Evolutionary conservation across 2,888 invertebrate species (phyloP).

Genomic region (Apotomis turbidana): DNA sequence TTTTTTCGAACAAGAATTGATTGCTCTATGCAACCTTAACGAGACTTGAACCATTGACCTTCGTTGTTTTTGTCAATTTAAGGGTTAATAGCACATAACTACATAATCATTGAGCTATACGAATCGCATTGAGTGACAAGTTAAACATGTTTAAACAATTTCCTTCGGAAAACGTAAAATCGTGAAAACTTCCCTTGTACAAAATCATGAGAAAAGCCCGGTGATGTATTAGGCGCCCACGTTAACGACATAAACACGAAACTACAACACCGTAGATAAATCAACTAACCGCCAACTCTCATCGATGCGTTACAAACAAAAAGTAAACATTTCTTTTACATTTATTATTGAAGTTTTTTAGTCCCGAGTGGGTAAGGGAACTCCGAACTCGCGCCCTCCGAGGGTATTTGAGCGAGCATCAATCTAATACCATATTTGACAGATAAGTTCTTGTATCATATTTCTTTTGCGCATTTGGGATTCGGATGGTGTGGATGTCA

Average conservation of each 20-base stretch:
- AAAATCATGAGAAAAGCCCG: no score
- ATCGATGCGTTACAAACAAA: slow-evolving; percentile 34
- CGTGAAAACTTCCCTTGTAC: no score
- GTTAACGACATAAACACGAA: background rate
- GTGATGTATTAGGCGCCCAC: background rate
- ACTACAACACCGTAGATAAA: slow-evolving; percentile 13
- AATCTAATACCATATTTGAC: slow-evolving; percentile 64
- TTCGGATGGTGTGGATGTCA: slow-evolving; percentile 36
- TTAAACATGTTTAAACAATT: no score
- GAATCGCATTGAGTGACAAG: no score
- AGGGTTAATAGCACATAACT: no score
- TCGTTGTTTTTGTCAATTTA: no score
- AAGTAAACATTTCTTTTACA: slow-evolving; percentile 49
- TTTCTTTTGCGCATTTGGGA: slow-evolving; percentile 55
- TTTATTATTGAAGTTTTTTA: slow-evolving; percentile 55
- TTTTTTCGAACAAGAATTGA: no score
- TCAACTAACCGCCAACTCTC: slow-evolving; percentile 1
- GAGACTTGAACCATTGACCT: no score
- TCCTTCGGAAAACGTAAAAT: no score
- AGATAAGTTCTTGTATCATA: slow-evolving; percentile 61
- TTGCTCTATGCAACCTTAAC: no score
- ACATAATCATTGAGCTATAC: no score
- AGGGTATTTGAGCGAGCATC: slow-evolving; percentile 58
- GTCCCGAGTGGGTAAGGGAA: slow-evolving; percentile 52
- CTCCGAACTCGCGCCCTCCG: slow-evolving; percentile 50